Evolutionary conservation across 2,888 invertebrate genomes (phyloP).

Genomic region (Carcina quercana): DNA sequence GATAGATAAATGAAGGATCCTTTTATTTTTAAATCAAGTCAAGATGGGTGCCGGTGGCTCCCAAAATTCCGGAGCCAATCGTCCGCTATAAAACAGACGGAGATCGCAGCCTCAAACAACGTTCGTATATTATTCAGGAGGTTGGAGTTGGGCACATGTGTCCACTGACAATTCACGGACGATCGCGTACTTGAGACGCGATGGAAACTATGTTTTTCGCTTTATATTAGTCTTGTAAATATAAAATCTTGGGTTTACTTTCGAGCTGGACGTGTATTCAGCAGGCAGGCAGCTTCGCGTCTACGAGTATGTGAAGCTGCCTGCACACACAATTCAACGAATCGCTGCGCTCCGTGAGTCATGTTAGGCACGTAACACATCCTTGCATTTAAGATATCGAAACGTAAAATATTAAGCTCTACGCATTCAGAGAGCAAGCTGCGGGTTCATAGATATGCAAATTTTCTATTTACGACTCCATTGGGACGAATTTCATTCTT

Average conservation of each 20-base stretch:
- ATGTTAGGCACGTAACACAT: conserved; percentile 38
- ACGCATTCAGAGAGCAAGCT: conserved; percentile 32
- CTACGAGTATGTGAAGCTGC: too few relatives aligned
- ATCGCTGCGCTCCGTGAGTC: conserved; percentile 24
- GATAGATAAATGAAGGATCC: conserved; percentile 19
- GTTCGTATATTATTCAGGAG: conserved; percentile 60
- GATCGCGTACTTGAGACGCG: conserved; percentile 25
- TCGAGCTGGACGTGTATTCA: not conserved
- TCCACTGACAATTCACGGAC: conserved; percentile 43
- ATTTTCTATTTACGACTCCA: conserved; percentile 35
- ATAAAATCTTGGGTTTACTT: not conserved
- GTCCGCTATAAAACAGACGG: conserved; percentile 51
- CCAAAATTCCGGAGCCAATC: conserved; percentile 46
- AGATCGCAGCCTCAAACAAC: conserved; percentile 44
- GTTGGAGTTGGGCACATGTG: conserved; percentile 48
- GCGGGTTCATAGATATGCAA: conserved; percentile 30
- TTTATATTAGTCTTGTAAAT: conserved; percentile 13
- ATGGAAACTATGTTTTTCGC: conserved; percentile 25
- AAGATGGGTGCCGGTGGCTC: conserved; percentile 23
- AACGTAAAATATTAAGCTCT: conserved; percentile 42
- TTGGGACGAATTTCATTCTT: conserved; percentile 29
- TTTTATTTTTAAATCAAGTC: conserved; percentile 31
- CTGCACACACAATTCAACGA: too few relatives aligned
- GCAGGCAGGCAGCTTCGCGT: not conserved
- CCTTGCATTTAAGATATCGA: conserved; percentile 44